A percentile compares a stretch with the other conserved stretches of the same genome.
phyloP scores from a whole-genome alignment of 53 echinoderm and acorn worm genomes.

The Mesocentrotus franciscanus region DNA sequence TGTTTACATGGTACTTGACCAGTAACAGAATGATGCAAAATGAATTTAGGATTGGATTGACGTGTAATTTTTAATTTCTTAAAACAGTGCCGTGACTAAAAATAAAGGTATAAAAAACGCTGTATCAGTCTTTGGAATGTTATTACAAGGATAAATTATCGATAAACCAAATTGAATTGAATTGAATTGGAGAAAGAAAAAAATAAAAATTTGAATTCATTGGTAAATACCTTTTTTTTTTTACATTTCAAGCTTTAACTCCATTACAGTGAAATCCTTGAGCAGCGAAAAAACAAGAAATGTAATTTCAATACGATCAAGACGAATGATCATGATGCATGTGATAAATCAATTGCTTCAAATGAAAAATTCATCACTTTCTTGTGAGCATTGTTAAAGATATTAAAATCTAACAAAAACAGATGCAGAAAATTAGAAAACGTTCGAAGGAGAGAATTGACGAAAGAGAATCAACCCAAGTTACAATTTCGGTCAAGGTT shows the following conservation, averaged over 20 bases:
- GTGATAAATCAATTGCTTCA: conserved; percentile 30
- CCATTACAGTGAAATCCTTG: conserved; percentile 11
- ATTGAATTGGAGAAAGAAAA: neutral
- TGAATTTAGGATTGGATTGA: no score
- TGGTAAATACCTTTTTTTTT: neutral
- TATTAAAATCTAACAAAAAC: conserved; percentile 23
- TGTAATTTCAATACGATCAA: conserved; percentile 39
- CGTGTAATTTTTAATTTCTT: no score
- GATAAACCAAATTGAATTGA: no score
- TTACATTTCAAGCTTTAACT: neutral
- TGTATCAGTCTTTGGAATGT: no score
- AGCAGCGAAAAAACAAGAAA: neutral
- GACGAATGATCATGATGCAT: conserved; percentile 38
- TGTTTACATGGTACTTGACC: no score
- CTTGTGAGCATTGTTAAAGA: conserved; percentile 1
- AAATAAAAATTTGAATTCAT: neutral
- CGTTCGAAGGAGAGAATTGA: conserved; percentile 41
- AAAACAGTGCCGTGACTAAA: no score
- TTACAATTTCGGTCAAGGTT: conserved; percentile 54
- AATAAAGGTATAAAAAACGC: no score
- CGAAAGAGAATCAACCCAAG: conserved; percentile 26
- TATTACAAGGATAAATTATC: no score
- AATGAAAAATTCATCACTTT: conserved; percentile 28
- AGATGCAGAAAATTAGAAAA: conserved; percentile 40
- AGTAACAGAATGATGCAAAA: no score